Conservation (phyloP, 2,113 vertebrate species). For the Sinocyclocheilus grahami region DNA sequence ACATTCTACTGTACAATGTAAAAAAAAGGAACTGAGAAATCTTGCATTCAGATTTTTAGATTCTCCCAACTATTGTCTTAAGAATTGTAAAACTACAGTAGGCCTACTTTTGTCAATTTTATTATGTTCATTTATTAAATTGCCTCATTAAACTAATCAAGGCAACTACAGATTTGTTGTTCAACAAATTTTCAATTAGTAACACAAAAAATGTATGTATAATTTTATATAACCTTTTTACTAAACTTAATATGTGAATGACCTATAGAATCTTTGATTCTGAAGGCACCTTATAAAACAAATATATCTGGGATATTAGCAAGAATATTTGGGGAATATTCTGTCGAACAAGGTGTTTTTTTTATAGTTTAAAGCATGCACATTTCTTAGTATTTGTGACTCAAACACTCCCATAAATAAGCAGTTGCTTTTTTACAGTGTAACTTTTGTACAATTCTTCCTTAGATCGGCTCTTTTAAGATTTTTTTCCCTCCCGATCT, state of each 20-base stretch:
- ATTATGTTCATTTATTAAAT: neutral
- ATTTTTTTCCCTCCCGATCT: neutral
- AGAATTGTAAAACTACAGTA: neutral
- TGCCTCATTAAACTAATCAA: neutral
- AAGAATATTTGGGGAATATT: neutral
- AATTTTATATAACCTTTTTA: neutral
- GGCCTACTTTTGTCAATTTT: neutral
- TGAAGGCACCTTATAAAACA: neutral
- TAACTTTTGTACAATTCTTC: neutral
- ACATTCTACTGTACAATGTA: neutral
- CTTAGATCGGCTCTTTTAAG: neutral
- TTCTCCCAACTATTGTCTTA: neutral
- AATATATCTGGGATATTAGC: neutral
- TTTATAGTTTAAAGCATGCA: neutral
- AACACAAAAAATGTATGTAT: neutral
- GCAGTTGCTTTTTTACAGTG: neutral
- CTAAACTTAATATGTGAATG: neutral
- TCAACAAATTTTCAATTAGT: neutral
- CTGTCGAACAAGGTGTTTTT: neutral
- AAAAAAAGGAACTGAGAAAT: neutral
- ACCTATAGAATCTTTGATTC: neutral
- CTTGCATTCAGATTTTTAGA: neutral
- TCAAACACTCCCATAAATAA: neutral
- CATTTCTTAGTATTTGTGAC: neutral
- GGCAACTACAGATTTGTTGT: neutral